Percentiles rank a stretch among this genome's conserved stretches.
These are phyloP conservation scores for Parthenolecanium corni DNA, from an alignment of 2,888 invertebrate species.

Conservation along the genomic window DNA sequence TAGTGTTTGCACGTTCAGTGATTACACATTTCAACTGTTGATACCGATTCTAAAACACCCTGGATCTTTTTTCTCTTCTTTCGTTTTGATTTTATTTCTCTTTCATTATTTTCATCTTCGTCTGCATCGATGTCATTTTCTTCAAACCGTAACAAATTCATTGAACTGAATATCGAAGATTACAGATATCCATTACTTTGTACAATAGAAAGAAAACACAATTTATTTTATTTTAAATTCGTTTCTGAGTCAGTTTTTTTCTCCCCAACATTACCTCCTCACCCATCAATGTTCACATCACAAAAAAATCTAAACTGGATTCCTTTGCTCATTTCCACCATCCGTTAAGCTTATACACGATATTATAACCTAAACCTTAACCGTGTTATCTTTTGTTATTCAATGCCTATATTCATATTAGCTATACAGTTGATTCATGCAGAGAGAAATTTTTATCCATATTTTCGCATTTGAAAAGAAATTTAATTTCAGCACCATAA, in stretches of 20 bases:
- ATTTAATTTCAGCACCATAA: too few species aligned
- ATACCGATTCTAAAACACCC: slow-evolving; percentile 14
- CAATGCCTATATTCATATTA: too few species aligned
- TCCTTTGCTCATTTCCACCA: slow-evolving; percentile 4
- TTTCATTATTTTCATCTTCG: not conserved
- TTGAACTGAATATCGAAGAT: slow-evolving; percentile 21
- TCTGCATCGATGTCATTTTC: slow-evolving; percentile 17
- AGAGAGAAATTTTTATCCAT: too few species aligned
- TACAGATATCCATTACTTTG: slow-evolving; percentile 3
- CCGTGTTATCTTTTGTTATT: not conserved
- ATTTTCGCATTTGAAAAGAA: too few species aligned
- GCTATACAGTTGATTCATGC: too few species aligned
- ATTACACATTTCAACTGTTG: slow-evolving; percentile 13
- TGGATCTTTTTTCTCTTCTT: slow-evolving; percentile 3
- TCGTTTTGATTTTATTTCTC: not conserved
- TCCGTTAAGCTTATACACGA: too few species aligned
- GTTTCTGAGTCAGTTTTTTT: slow-evolving; percentile 1
- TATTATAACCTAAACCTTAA: slow-evolving; percentile 11
- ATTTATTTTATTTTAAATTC: slow-evolving; percentile 20
- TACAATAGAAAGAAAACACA: slow-evolving; percentile 23
- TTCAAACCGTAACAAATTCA: slow-evolving; percentile 16
- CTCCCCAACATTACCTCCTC: too few species aligned
- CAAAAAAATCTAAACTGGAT: slow-evolving; percentile 7
- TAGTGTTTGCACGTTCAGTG: slow-evolving; percentile 25
- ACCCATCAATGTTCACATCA: too few species aligned